A percentile compares a stretch with the other conserved stretches of the same genome.
These are phyloP conservation scores for Oreochromis grahami DNA, from an alignment of 2,797 vertebrate genomes.

Conservation along the genomic window DNA sequence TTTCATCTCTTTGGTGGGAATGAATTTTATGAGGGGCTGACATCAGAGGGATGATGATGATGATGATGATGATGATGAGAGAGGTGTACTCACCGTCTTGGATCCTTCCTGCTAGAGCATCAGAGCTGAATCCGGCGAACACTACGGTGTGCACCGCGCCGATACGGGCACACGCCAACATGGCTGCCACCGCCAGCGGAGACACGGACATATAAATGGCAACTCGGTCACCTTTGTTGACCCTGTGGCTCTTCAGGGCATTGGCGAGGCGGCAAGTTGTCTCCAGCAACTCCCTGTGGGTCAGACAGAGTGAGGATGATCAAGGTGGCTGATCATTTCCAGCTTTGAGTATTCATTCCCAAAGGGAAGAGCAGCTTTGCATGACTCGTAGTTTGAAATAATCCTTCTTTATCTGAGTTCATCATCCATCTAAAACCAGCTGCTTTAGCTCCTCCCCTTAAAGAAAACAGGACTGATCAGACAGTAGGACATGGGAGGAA, in stretches of 20 bases:
- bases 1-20: not conserved
- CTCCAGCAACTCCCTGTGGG: slow-evolving; percentile 84
- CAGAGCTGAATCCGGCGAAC: slow-evolving; percentile 91
- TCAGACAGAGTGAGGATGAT: not conserved
- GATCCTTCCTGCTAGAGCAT: slow-evolving; percentile 87
- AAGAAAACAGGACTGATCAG: not conserved
- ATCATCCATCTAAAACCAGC: not conserved
- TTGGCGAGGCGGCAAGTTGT: slow-evolving; percentile 89
- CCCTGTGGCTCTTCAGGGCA: slow-evolving; percentile 82
- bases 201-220: slow-evolving; percentile 89
- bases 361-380: not conserved
- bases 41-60: not conserved
- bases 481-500: not conserved
- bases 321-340: not conserved
- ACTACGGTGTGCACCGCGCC: slow-evolving; percentile 88
- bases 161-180: slow-evolving; percentile 90
- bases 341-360: not conserved
- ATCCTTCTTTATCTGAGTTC: not conserved
- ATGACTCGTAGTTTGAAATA: not conserved
- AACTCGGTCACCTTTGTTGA: slow-evolving; percentile 84
- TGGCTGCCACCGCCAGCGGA: slow-evolving; percentile 84
- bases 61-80: not conserved
- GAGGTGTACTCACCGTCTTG: slow-evolving; percentile 79
- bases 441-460: not conserved
- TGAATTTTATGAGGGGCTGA: not conserved